Evolutionary conservation across 2,113 vertebrate species (phyloP), one percentile per base, ranked within the genome.

Genomic region (Chascanopsetta lugubris): DNA sequence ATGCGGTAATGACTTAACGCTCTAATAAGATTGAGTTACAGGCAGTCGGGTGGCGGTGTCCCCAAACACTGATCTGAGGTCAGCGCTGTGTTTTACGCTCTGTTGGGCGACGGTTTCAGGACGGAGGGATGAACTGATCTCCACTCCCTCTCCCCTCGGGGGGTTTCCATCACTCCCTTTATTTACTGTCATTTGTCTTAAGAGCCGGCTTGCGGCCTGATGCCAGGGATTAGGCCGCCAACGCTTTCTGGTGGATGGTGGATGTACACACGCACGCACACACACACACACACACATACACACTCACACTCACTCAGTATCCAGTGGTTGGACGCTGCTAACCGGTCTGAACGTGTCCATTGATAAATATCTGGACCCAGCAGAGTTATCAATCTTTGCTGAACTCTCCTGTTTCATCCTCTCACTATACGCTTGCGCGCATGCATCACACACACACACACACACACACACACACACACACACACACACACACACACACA

Each of bases 21-120:
- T 91, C 86, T 90, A 87, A 87, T 90, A 85, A 88, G 88, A 90
- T 89, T 86, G 85, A 88, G 79, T 88, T 86, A 86, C 86, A 84
- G 80, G 71, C 82, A 82, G 80, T 80, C 77, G 66, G 74, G 84
- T 85, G 60, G 66, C 46, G 27, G 48, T 55, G 75, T 87, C 85
- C 84, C 84, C 66, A 72, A 84, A 83, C 77, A 75, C 80, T 80
- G 80, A 86, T 78, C 79, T 58, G 55, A 78, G 84, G 84, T 87
- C 87, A 84, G 75, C 64, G 69, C 61, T 82, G 60, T 75, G 64
- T 65, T 78, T 82, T 78, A 68, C 51, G 63, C 49, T 85, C 57
- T 64, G 58, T 72, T 83, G 82, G n/a, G 74, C 65, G 59, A 40
- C 72, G 74, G 77, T 66, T 30, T 53, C 30, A 74, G 34, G 58